These are phyloP conservation scores for Dione vanillae DNA, from an alignment of 2,888 invertebrate species.

Conservation along the genomic window DNA sequence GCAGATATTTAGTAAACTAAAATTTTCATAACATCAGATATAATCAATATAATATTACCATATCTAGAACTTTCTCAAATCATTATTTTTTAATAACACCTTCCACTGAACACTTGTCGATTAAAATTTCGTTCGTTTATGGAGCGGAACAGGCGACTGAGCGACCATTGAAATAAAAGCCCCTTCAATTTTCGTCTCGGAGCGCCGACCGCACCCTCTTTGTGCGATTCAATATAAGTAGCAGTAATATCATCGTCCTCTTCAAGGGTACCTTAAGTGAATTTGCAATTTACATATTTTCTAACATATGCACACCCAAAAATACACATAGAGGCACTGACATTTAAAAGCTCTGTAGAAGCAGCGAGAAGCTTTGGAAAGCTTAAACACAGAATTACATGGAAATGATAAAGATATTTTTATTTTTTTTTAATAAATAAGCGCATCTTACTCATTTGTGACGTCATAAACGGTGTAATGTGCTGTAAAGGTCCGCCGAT, in stretches of 20 bases:
- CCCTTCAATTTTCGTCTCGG: conserved; percentile 28
- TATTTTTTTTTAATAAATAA: background rate
- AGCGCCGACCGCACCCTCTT: conserved; percentile 36
- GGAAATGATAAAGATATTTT: background rate
- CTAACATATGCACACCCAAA: conserved; percentile 5
- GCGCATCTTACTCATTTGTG: conserved; percentile 91
- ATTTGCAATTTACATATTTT: conserved; percentile 16
- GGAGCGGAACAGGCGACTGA: conserved; percentile 39
- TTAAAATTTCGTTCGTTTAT: conserved; percentile 44
- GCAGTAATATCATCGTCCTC: conserved; percentile 22
- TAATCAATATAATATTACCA: background rate
- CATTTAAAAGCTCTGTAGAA: conserved; percentile 26
- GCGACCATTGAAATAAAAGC: conserved; percentile 41
- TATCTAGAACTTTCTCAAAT: background rate
- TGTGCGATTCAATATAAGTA: conserved; percentile 34
- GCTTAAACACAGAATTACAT: conserved; percentile 9
- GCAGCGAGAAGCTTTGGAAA: conserved; percentile 29
- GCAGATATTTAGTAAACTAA: background rate
- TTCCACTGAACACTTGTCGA: conserved; percentile 28
- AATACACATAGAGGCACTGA: conserved; percentile 19
- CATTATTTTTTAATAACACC: conserved; percentile 14
- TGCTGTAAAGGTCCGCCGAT: conserved; percentile 93
- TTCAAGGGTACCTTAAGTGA: conserved; percentile 8
- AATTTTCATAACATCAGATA: background rate
- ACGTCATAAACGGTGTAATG: conserved; percentile 96